Evolutionary conservation across 1,140 invertebrate genomes (phyloP), one percentile per base, ranked within the genome.

Genomic region (Drosophila albomicans): DNA sequence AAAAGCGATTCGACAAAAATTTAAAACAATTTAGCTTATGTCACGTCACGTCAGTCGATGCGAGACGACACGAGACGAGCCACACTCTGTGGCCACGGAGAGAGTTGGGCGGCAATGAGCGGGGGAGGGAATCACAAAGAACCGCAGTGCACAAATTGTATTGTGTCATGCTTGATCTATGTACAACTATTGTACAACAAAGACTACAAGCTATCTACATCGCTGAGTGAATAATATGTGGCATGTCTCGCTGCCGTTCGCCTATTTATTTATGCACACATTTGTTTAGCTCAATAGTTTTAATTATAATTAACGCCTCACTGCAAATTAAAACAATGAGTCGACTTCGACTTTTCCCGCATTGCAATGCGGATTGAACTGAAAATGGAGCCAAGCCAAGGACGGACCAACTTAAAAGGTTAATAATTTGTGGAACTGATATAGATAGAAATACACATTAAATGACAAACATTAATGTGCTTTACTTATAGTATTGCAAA

Each of bases 21-120:
- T 88, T 78, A 82, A 84, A 87, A 82, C 84, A 88, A 87, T 87
- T 87, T 86, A 86, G 84, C 82, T 82, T 82, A 87, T 87, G 82
- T 79, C 82, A 87, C 75, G 79, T 87, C 79, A 86, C 35, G 63
- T 46, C 41, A 41, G 11, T 32, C 13, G 16, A 38, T 59, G 16
- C 20, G 57, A 35, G 6, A 49, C 43, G 45, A 48, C 57, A 62
- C 51, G 51, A 43, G 13, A 13, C 25, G 10, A 28, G 41, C 2
- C 35, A 2, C 35, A 8, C 35, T 38, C 2, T 38, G 1, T 38
- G 35, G 35, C 20, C 6, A 20, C 16, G 20, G 32, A 38, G 13
- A 28, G 10, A 16, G 30, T 38, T 3, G 41, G 16, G 13, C 56
- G 6, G 45, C 16, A 51, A 5, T 4, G 25, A 20, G 16, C 54